Conservation (phyloP, 2,888 invertebrate species). For the Candidula unifasciata region DNA sequence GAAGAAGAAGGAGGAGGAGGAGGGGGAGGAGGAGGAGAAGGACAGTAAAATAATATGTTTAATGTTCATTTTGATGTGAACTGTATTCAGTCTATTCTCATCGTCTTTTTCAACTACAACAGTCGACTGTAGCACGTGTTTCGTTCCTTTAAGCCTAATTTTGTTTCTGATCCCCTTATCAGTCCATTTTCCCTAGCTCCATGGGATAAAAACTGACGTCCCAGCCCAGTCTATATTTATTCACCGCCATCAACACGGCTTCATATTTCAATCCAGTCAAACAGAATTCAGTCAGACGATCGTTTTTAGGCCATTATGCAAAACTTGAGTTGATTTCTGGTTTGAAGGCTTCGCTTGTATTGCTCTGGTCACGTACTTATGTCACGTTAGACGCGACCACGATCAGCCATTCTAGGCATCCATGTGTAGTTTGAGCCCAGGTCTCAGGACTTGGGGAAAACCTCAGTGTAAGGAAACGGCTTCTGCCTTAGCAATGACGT, state of each 20-base stretch:
- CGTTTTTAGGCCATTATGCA: conserved; percentile 41
- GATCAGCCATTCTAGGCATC: background rate
- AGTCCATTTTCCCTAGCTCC: conserved; percentile 22
- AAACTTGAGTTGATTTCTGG: conserved; percentile 30
- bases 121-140: too few relatives aligned
- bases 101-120: too few relatives aligned
- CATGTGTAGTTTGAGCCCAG: conserved; percentile 4
- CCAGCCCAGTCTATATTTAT: conserved; percentile 34
- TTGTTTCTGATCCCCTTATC: background rate
- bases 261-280: conserved; percentile 38
- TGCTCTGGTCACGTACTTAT: conserved; percentile 23
- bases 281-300: conserved; percentile 43
- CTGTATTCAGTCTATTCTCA: too few relatives aligned
- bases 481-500: background rate
- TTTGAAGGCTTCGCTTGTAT: conserved; percentile 21
- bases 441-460: background rate
- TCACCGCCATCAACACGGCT: conserved; percentile 34
- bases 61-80: too few relatives aligned
- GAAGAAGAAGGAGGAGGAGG: too few relatives aligned
- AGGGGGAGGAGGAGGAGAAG: too few relatives aligned
- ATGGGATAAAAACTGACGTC: background rate
- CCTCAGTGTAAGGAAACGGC: background rate
- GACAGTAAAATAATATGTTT: too few relatives aligned
- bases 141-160: too few relatives aligned
- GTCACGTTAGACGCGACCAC: conserved; percentile 19